Conservation (phyloP, 1,140 invertebrate species). For the Leptestheria dahalacensis region DNA sequence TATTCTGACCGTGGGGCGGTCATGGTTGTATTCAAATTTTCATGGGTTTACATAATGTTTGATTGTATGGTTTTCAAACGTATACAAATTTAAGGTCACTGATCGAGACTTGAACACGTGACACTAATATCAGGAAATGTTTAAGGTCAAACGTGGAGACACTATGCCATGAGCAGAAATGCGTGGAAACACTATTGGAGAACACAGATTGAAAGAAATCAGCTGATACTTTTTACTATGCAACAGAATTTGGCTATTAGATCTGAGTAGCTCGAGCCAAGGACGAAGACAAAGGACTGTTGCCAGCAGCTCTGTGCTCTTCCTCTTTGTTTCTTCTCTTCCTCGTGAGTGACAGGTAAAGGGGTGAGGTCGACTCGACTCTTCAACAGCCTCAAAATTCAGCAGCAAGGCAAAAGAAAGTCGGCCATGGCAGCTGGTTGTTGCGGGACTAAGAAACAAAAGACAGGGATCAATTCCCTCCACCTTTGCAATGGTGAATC, state of each 20-base stretch:
- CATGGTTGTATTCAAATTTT: no score
- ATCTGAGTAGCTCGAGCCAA: neutral
- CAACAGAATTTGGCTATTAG: neutral
- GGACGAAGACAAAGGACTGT: neutral
- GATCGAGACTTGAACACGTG: no score
- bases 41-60: no score
- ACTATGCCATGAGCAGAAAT: no score
- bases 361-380: slow-evolving; percentile 7
- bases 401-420: slow-evolving; percentile 24
- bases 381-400: neutral
- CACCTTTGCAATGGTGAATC: slow-evolving; percentile 31
- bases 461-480: slow-evolving; percentile 15
- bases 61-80: no score
- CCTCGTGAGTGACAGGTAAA: neutral
- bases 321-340: neutral
- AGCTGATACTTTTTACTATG: no score
- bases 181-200: no score
- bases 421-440: slow-evolving; percentile 5
- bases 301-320: neutral
- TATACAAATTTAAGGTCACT: no score
- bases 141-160: no score
- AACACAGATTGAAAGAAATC: no score
- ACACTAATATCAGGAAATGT: no score
- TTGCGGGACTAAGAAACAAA: slow-evolving; percentile 12
- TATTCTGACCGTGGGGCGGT: no score